Base-by-base conservation (phyloP, 2,888 invertebrate genomes). In the Griposia aprilina region DNA sequence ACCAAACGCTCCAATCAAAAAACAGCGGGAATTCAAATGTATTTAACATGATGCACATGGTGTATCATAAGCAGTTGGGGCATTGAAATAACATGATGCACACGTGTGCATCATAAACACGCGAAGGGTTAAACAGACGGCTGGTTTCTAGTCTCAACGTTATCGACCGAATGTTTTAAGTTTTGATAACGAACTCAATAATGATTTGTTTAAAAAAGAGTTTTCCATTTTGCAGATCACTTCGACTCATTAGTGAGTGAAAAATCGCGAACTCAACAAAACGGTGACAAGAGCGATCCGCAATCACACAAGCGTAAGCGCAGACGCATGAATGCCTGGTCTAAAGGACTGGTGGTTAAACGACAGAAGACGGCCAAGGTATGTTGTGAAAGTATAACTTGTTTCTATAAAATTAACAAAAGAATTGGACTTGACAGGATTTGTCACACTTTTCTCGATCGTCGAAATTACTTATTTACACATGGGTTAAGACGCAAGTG, bases 261-360 rank as follows among this genome's bases (percentile, higher is more conserved):
- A 91, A 95, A 84, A 1, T 86, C 93, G 59, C 92, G 94, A 0
- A 92, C 94, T 10, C 91, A 93, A 4, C 94, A 95, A 30, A 95
- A 95, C 76, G 96, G 96, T 0, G 96, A 96, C 55, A 95, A 95
- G 86, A 93, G 91, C 69, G 96, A 96, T 11, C 86, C 91, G 0
- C 93, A 94, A 8, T 94, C 94, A 0, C 91, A 91, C 0, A 95
- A 95, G 82, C 93, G 96, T 48, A 96, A 96, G 90, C 93, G 97
- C 20, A 90, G 95, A 66, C 91, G 96, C 48, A 95, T 95, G 80
- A 96, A 96, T 90, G 93, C 96, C 0, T 96, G 96, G 96, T 95
- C 96, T 7, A 97, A 96, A 82, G 97, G 96, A 3, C 84, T 95
- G 69, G 94, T 97, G 1, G 94, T 92, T 11, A 97, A 96, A 83